Conservation (phyloP, 2,888 invertebrate genomes). For the Biston betularia region DNA sequence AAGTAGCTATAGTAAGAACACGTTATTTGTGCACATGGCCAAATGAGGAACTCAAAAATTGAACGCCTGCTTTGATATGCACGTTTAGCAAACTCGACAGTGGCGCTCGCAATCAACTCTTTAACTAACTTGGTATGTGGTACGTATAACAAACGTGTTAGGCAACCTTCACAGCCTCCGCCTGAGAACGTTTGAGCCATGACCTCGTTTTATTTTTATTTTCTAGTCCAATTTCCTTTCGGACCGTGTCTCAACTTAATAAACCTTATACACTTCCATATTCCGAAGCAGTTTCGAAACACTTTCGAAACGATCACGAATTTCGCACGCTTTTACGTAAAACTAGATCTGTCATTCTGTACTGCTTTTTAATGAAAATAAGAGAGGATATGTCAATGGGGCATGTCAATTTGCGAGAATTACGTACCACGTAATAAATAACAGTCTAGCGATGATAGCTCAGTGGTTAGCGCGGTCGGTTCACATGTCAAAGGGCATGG, state of each 20-base stretch:
- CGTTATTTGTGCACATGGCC: background rate
- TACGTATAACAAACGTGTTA: conserved; percentile 51
- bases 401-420: too few relatives aligned
- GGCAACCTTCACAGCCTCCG: conserved; percentile 61
- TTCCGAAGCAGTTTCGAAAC: conserved; percentile 69
- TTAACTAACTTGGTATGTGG: conserved; percentile 44
- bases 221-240: conserved; percentile 77
- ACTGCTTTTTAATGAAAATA: conserved; percentile 33
- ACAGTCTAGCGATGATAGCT: too few relatives aligned
- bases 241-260: conserved; percentile 72
- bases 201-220: conserved; percentile 75
- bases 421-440: too few relatives aligned
- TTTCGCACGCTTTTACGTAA: conserved; percentile 69
- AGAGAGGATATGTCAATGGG: background rate
- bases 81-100: background rate
- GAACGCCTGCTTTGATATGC: background rate
- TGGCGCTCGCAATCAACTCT: conserved; percentile 36
- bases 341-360: conserved; percentile 29
- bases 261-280: conserved; percentile 67
- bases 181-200: conserved; percentile 67
- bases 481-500: too few relatives aligned
- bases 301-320: conserved; percentile 67
- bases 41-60: background rate
- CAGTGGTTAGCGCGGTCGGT: too few relatives aligned
- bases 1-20: background rate